Base-by-base conservation (phyloP, 2,113 vertebrate species). In the Abramis brama region DNA sequence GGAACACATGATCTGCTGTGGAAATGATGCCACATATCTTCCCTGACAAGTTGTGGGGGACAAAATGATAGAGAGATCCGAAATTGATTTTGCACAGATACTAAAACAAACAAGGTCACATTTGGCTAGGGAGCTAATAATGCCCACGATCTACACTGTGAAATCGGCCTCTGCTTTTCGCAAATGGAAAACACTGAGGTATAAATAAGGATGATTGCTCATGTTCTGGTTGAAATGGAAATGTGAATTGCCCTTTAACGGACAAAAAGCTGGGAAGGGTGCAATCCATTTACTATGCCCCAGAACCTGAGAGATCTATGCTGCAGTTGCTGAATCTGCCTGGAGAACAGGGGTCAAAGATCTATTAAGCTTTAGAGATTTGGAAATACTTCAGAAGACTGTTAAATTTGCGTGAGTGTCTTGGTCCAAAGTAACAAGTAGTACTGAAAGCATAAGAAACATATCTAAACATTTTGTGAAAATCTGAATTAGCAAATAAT, bases 71-170 rank as follows among this genome's bases (percentile, higher is more conserved):
- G 85, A 81, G 59, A 79, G 86, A 88, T 90, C 80, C 47, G 21
- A 88, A 89, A 90, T 85, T 88, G 85, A 91, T 90, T 91, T 89
- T 87, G 76, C 82, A 86, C 87, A 85, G 84, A 89, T 78, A 85
- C 82, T 88, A 86, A 89, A 90, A 90, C 90, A 91, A 90, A 89
- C 89, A 91, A 66, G 87, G 79, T 85, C 87, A 90, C 90, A 88
- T 89, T 87, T 89, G 50, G 81, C 78, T 30, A 39, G 84, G 82
- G 74, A 81, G 76, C 62, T 87, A 84, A 86, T 88, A 89, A 89
- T 78, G 45, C 68, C 82, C 80, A 71, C 10, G 11, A 43, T 84
- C 43, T 71, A 68, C 82, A 57, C 85, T 88, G 70, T 85, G 79
- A 86, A 85, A 83, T 81, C 55, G 27, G 17, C 86, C 70, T 39